Percentiles rank a stretch among this genome's conserved stretches.
phyloP scores from a whole-genome alignment of 2,113 vertebrate genomes.

The Tachycineta bicolor region DNA sequence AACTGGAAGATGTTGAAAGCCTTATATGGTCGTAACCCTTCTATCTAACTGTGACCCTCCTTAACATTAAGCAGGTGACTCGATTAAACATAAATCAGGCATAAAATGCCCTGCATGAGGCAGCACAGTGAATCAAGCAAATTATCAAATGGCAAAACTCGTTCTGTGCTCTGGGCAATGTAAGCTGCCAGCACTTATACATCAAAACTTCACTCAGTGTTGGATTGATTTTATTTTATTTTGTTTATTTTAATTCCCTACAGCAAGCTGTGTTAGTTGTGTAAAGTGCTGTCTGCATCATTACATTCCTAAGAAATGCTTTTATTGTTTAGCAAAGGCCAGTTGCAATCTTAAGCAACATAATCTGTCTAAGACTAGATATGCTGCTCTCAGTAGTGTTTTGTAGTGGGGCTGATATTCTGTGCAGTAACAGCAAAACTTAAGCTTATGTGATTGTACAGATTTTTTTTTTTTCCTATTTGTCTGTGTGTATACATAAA shows the following conservation, averaged over 20 bases:
- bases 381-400: not conserved
- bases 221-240: conserved; percentile 85
- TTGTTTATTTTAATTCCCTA: conserved; percentile 85
- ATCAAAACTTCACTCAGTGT: conserved; percentile 87
- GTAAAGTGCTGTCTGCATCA: conserved; percentile 75
- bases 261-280: conserved; percentile 73
- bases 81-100: conserved; percentile 83
- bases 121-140: conserved; percentile 80
- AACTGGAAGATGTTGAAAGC: conserved; percentile 68
- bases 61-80: conserved; percentile 82
- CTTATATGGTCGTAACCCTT: conserved; percentile 67
- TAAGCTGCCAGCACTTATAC: conserved; percentile 81
- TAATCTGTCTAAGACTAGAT: conserved; percentile 1
- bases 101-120: conserved; percentile 80
- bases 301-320: conserved; percentile 74
- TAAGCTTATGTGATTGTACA: conserved; percentile 14
- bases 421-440: not conserved
- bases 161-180: conserved; percentile 79
- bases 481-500: not conserved
- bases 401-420: conserved; percentile 11
- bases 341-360: not conserved
- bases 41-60: conserved; percentile 75
- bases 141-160: conserved; percentile 81
- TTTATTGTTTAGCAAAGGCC: conserved; percentile 19
- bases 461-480: conserved; percentile 39